Evolutionary conservation across 2,888 invertebrate genomes (phyloP), one percentile per base, ranked within the genome.

Genomic region (Cephus sareptanus): DNA sequence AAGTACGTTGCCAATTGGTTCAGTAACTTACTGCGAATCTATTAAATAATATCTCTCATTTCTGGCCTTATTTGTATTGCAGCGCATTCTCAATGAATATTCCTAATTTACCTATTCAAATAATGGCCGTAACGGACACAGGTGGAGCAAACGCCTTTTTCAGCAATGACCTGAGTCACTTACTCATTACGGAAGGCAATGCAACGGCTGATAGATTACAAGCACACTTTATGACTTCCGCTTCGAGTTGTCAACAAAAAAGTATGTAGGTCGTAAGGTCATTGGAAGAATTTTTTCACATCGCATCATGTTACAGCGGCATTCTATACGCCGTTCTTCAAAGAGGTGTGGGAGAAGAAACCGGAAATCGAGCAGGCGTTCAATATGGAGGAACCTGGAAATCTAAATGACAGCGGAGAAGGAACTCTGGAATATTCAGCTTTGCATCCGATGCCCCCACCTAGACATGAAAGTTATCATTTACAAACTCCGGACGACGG

Each of bases 261-360:
- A 96, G 97, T 97, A 91, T 93, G 93, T 92, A 73, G 34, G 34
- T 30, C 4, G 15, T 37, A 23, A 37, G 40, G 75, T 69, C 33
- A 13, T 69, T 33, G 40, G 15, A 68, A 71, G 23, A 13, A 4
- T 68, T 70, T 37, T 11, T 31, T 4, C 1, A 4, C 70, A 35
- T 23, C 34, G 71, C 79, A 37, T 79, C 68, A 75, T 79, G 81
- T 92, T 92, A 0, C 92, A 97, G 97, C 97, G 88, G 97, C 98
- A 40, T 97, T 98, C 92, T 98, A 97, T 92, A 97, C 97, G 74
- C 98, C 98, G 74, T 98, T 98, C 93, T 97, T 98, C 93, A 97
- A 98, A 91, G 98, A 98, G 91, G 98, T 97, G 34, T 98, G 98
- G 98, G 98, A 98, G 91, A 96, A 97, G 87, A 98, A 98, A 87